Conservation (phyloP, 2,797 vertebrate species). For the Hipposideros larvatus region DNA sequence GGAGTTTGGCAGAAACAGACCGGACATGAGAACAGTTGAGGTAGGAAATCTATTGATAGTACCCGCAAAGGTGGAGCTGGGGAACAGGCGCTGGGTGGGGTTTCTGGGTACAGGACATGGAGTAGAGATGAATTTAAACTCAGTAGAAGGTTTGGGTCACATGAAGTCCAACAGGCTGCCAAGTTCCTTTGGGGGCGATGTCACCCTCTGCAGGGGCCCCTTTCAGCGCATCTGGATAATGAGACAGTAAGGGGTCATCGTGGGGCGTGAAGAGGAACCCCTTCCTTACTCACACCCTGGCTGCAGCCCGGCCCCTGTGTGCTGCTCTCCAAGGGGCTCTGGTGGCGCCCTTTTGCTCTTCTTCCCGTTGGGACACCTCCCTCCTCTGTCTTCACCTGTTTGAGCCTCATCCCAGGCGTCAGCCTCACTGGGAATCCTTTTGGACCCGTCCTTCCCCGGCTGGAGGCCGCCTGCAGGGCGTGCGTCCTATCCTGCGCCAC, state of each 20-base stretch:
- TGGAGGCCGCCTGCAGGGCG: not conserved
- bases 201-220: not conserved
- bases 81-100: not conserved
- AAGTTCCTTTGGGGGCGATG: not conserved
- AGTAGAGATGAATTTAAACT: not conserved
- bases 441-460: not conserved
- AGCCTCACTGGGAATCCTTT: not conserved
- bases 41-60: not conserved
- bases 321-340: not conserved
- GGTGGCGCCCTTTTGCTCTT: not conserved
- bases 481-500: rapidly evolving
- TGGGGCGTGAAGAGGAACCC: rapidly evolving
- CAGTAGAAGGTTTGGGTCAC: not conserved
- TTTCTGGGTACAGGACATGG: not conserved
- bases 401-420: not conserved
- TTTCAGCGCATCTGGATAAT: not conserved
- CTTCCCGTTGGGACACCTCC: not conserved
- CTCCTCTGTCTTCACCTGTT: not conserved
- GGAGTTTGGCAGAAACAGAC: not conserved
- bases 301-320: too few species aligned
- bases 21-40: not conserved
- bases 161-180: not conserved
- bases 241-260: rapidly evolving
- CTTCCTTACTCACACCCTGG: too few species aligned
- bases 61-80: rapidly evolving